Evolutionary conservation across 2,797 vertebrate species (phyloP).

Genomic region (Danio aesculapii): DNA sequence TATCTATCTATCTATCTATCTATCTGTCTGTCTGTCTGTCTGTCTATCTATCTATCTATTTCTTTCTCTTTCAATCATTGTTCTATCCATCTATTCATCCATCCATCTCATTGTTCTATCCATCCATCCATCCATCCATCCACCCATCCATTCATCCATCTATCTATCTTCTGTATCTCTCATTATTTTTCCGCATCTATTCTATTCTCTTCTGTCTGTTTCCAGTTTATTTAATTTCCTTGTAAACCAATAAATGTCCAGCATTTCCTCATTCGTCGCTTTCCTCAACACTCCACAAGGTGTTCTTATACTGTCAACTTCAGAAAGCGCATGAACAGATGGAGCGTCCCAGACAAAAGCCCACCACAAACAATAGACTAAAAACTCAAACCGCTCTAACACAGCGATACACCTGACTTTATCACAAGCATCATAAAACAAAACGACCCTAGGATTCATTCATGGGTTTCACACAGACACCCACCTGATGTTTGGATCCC

Average conservation of each 20-base stretch:
- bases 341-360: slow-evolving; percentile 59
- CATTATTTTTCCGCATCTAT: no score
- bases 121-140: no score
- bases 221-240: neutral
- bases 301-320: slow-evolving; percentile 46
- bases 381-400: slow-evolving; percentile 4
- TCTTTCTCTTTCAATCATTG: neutral
- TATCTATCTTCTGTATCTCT: no score
- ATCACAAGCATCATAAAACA: neutral
- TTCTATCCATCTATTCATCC: neutral
- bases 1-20: neutral
- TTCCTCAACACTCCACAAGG: neutral
- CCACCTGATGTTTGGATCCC: slow-evolving; percentile 41
- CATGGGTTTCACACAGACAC: neutral
- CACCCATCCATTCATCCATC: neutral
- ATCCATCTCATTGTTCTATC: no score
- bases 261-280: neutral
- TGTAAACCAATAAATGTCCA: no score
- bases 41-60: no score
- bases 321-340: slow-evolving; percentile 41
- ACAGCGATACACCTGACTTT: slow-evolving; percentile 16
- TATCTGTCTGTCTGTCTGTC: neutral
- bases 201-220: no score
- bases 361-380: slow-evolving; percentile 20
- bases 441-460: slow-evolving; percentile 26